These are phyloP conservation scores for Philereme vetulata DNA, from an alignment of 2,888 invertebrate species.

Conservation along the genomic window DNA sequence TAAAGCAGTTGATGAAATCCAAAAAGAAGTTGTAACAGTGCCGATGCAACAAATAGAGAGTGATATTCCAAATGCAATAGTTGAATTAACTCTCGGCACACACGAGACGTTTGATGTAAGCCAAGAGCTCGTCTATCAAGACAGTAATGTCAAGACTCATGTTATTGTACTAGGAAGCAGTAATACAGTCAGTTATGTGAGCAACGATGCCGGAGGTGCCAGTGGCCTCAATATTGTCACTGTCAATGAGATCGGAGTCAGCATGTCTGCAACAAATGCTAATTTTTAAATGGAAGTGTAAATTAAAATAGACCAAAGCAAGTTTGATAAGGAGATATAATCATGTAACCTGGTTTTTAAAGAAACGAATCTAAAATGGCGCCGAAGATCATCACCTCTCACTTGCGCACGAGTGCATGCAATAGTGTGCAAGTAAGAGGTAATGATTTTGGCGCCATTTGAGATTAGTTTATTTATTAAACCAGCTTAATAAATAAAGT, in stretches of 20 bases:
- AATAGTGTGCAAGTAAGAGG: too few species aligned
- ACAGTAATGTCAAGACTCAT: slow-evolving; percentile 56
- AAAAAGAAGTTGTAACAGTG: slow-evolving; percentile 14
- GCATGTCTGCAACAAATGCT: slow-evolving; percentile 48
- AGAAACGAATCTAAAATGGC: too few species aligned
- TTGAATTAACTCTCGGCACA: slow-evolving; percentile 25
- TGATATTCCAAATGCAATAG: slow-evolving; percentile 26
- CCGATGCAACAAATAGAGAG: slow-evolving; percentile 13
- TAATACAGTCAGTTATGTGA: slow-evolving; percentile 48
- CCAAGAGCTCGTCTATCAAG: slow-evolving; percentile 57
- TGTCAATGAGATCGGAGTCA: slow-evolving; percentile 57
- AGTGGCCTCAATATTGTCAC: slow-evolving; percentile 60
- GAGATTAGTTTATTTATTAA: too few species aligned
- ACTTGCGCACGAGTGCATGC: too few species aligned
- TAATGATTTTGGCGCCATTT: too few species aligned
- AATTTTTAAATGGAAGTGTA: not conserved
- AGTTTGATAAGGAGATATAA: too few species aligned
- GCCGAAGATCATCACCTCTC: too few species aligned
- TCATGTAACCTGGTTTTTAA: too few species aligned
- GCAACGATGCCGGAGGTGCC: slow-evolving; percentile 41
- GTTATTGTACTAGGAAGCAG: slow-evolving; percentile 56
- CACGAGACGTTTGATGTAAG: slow-evolving; percentile 42
- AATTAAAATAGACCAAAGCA: slow-evolving; percentile 2
- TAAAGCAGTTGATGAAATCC: not conserved
- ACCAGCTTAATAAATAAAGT: too few species aligned